A percentile compares a stretch with the other conserved stretches of the same genome.
phyloP scores from a whole-genome alignment of 1,140 invertebrate species.

The Drosophila nasuta region DNA sequence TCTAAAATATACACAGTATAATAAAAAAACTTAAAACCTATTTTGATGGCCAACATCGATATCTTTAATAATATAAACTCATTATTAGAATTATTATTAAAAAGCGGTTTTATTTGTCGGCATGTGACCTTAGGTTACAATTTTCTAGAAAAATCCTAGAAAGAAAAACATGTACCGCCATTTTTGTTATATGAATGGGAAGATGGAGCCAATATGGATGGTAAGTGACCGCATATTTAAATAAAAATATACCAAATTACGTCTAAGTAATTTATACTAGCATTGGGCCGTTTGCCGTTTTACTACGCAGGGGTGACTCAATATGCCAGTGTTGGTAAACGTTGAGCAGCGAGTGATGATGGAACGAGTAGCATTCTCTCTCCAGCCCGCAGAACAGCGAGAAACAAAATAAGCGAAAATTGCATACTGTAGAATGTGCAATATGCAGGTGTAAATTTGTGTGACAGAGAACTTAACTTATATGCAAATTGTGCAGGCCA shows the following conservation, averaged over 20 bases:
- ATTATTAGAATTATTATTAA: too few relatives aligned
- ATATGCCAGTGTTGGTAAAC: neutral
- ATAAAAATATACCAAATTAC: too few relatives aligned
- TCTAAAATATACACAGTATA: conserved; percentile 48
- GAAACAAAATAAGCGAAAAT: conserved; percentile 38
- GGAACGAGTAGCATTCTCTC: neutral
- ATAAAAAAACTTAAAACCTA: neutral
- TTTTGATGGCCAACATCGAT: neutral
- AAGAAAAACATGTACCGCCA: too few relatives aligned
- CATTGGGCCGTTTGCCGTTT: too few relatives aligned
- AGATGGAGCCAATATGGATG: too few relatives aligned
- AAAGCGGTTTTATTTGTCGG: too few relatives aligned
- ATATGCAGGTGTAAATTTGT: conserved; percentile 66
- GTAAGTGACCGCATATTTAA: too few relatives aligned
- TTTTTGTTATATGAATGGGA: too few relatives aligned
- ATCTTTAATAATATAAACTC: too few relatives aligned
- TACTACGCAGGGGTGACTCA: neutral
- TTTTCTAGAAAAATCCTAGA: too few relatives aligned
- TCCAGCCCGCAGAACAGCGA: neutral
- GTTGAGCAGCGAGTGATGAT: neutral
- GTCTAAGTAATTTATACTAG: too few relatives aligned
- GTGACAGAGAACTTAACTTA: conserved; percentile 34
- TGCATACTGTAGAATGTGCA: conserved; percentile 63
- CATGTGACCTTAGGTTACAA: too few relatives aligned
- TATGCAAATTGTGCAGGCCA: conserved; percentile 14